Percentiles rank a stretch among this genome's conserved stretches.
Conservation (phyloP, 37 sponge, comb jelly and placozoan species). For the Theonella swinhoei region DNA sequence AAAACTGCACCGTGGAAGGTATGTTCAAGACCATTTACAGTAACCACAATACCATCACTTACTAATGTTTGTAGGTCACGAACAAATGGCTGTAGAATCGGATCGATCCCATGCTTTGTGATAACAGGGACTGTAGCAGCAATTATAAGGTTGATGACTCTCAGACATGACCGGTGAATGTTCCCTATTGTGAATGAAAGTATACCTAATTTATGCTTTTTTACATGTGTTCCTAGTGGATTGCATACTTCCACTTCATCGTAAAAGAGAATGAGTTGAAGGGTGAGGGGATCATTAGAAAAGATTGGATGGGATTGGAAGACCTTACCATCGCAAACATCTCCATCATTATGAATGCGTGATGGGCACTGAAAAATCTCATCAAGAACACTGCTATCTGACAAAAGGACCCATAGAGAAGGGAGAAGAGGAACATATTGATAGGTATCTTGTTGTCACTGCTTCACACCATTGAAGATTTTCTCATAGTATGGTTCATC, state of each 20-base stretch:
- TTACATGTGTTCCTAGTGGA: constrained; percentile 52
- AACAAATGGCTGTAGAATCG: constrained; percentile 30
- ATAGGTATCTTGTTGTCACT: constrained; percentile 24
- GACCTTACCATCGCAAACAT: constrained; percentile 42
- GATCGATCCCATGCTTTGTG: constrained; percentile 37
- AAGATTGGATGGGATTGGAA: constrained; percentile 34
- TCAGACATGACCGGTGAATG: constrained; percentile 39
- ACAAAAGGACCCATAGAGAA: constrained; percentile 1
- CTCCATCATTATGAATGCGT: constrained; percentile 6
- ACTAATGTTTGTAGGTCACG: constrained; percentile 17
- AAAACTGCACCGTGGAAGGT: constrained; percentile 30
- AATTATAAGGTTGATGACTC: neutral
- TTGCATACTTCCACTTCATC: constrained; percentile 59
- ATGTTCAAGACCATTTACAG: neutral
- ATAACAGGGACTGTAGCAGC: constrained; percentile 24
- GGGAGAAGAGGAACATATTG: constrained; percentile 45
- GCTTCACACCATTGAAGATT: constrained; percentile 25
- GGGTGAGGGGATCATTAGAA: constrained; percentile 3
- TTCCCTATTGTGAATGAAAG: constrained; percentile 25
- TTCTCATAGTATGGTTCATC: constrained; percentile 15
- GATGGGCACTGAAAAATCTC: neutral
- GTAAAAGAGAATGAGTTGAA: constrained; percentile 40
- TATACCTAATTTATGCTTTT: constrained; percentile 44
- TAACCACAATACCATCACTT: constrained; percentile 17
- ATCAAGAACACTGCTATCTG: constrained; percentile 11